phyloP scores from a whole-genome alignment of 2,888 invertebrate genomes.

The Tinea pellionella region DNA sequence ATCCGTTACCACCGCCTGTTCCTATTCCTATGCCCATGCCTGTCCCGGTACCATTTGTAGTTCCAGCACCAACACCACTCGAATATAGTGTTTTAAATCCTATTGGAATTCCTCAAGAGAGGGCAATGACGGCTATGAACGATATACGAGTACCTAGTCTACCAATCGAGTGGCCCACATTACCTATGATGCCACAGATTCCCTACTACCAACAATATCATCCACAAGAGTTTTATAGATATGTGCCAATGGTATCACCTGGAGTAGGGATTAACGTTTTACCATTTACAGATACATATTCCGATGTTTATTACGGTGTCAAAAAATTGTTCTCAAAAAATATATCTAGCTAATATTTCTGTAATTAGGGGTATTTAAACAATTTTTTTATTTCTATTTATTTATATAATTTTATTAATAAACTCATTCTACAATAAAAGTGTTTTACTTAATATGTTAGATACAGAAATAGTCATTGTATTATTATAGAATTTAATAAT shows the following conservation, averaged over 20 bases:
- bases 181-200: constrained; percentile 20
- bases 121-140: too few species aligned
- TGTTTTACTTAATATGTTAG: neutral
- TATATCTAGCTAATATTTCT: neutral
- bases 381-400: neutral
- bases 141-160: too few species aligned
- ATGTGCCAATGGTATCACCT: constrained; percentile 44
- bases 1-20: neutral
- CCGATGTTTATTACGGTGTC: constrained; percentile 38
- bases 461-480: neutral
- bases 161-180: too few species aligned
- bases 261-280: constrained; percentile 47
- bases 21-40: neutral
- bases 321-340: neutral
- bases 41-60: too few species aligned
- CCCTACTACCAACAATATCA: neutral
- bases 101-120: too few species aligned
- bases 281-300: constrained; percentile 50
- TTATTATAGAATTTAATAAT: neutral
- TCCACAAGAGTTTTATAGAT: constrained; percentile 24
- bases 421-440: neutral
- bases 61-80: too few species aligned
- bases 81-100: too few species aligned
- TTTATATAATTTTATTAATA: neutral
- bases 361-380: neutral